Conservation (phyloP, 37 sponge, comb jelly and placozoan species). For the Cliona cf. orientalis region DNA sequence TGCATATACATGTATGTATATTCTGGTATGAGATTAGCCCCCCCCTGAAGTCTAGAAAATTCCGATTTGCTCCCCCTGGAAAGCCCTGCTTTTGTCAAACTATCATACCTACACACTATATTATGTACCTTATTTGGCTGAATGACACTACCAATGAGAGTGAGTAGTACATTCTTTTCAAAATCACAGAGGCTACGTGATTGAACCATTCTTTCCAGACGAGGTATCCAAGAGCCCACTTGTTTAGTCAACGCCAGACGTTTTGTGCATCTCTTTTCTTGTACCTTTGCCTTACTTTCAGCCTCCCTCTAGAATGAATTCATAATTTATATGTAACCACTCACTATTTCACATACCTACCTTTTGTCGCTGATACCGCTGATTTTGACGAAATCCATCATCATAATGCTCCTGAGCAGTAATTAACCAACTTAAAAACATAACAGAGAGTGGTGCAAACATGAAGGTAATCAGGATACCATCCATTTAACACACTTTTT, state of each 20-base stretch:
- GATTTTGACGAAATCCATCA: slow-evolving; percentile 46
- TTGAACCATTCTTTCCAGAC: slow-evolving; percentile 79
- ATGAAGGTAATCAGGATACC: too few species aligned
- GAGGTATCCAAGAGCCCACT: slow-evolving; percentile 68
- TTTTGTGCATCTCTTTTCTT: slow-evolving; percentile 70
- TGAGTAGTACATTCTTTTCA: slow-evolving; percentile 80
- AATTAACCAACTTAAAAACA: too few species aligned
- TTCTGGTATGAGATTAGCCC: too few species aligned
- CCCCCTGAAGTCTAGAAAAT: too few species aligned
- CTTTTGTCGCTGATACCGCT: slow-evolving; percentile 62
- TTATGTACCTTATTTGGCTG: slow-evolving; percentile 85
- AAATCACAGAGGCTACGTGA: slow-evolving; percentile 62
- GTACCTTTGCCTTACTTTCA: slow-evolving; percentile 68
- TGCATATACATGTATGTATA: too few species aligned
- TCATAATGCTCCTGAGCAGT: slow-evolving; percentile 56
- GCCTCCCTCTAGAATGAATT: slow-evolving; percentile 89
- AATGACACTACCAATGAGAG: slow-evolving; percentile 76
- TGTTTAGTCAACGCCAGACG: slow-evolving; percentile 73
- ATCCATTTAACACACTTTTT: too few species aligned
- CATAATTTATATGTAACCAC: too few species aligned
- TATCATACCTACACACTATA: too few species aligned
- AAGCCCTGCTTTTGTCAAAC: too few species aligned
- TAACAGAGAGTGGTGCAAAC: too few species aligned
- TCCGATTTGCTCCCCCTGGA: too few species aligned
- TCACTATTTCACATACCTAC: slow-evolving; percentile 30